Conservation (phyloP, 2,888 invertebrate species). For the Nasonovia ribisnigri region DNA sequence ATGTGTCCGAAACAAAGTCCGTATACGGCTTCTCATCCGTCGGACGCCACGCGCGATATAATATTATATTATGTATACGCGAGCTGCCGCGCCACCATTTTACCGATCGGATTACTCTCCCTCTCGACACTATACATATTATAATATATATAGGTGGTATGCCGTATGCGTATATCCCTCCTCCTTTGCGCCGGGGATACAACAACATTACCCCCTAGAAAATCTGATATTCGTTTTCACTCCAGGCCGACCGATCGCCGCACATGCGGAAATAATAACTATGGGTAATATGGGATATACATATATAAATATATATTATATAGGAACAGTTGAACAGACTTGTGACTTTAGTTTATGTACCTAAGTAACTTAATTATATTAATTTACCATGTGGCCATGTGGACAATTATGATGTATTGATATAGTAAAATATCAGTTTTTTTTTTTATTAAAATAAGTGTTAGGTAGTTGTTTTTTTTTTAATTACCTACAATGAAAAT, state of each 20-base stretch:
- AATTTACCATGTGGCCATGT: too few species aligned
- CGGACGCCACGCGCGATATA: background rate
- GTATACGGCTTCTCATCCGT: slow-evolving; percentile 51
- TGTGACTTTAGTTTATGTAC: too few species aligned
- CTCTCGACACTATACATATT: background rate
- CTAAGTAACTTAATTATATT: too few species aligned
- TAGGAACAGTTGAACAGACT: background rate
- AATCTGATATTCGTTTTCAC: slow-evolving; percentile 22
- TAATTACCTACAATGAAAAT: too few species aligned
- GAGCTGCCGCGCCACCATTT: slow-evolving; percentile 36
- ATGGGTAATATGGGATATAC: background rate
- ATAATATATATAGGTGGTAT: background rate
- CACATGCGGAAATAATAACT: background rate
- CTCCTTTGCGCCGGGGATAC: background rate
- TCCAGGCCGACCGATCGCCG: background rate
- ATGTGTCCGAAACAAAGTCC: slow-evolving; percentile 36
- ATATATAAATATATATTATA: background rate
- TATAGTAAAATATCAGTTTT: too few species aligned
- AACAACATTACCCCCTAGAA: background rate
- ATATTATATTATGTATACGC: background rate
- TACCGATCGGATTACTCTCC: slow-evolving; percentile 61
- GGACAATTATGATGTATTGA: too few species aligned
- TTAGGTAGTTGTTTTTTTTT: too few species aligned
- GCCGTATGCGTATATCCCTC: background rate
- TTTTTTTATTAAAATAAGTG: too few species aligned